These are phyloP conservation scores for Melinaea marsaeus DNA, from an alignment of 2,888 invertebrate species.

Conservation along the genomic window DNA sequence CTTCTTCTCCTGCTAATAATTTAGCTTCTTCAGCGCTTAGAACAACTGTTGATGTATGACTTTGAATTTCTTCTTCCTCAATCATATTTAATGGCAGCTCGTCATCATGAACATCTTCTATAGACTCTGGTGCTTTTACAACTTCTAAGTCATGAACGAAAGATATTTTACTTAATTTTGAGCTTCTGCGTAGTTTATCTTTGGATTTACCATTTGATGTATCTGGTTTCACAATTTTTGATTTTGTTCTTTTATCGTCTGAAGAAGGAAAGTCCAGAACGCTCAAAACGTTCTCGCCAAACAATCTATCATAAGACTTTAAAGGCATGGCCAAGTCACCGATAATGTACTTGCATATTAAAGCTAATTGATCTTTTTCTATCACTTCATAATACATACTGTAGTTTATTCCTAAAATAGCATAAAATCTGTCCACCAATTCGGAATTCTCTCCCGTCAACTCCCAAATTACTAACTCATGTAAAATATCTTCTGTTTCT, in stretches of 20 bases:
- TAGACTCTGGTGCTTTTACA: slow-evolving; percentile 45
- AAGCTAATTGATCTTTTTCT: slow-evolving; percentile 73
- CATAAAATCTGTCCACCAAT: slow-evolving; percentile 78
- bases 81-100: slow-evolving; percentile 39
- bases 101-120: slow-evolving; percentile 36
- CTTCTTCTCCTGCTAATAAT: slow-evolving; percentile 62
- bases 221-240: slow-evolving; percentile 61
- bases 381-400: slow-evolving; percentile 77
- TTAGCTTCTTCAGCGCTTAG: slow-evolving; percentile 44
- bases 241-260: slow-evolving; percentile 59
- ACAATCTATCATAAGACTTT: slow-evolving; percentile 56
- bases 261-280: slow-evolving; percentile 53
- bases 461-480: slow-evolving; percentile 65
- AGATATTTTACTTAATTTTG: slow-evolving; percentile 50
- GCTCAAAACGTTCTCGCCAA: slow-evolving; percentile 61
- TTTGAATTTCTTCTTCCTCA: slow-evolving; percentile 41
- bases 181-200: slow-evolving; percentile 47
- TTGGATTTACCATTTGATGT: slow-evolving; percentile 47
- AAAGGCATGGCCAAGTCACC: slow-evolving; percentile 58
- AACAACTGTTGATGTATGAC: slow-evolving; percentile 36
- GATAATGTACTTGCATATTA: slow-evolving; percentile 67
- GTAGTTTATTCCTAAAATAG: slow-evolving; percentile 76
- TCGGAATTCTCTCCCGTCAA: slow-evolving; percentile 64
- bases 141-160: slow-evolving; percentile 44
- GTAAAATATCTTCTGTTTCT: slow-evolving; percentile 61